Evolutionary conservation across 2,113 vertebrate species (phyloP).

Genomic region (Mastomys natalensis): DNA sequence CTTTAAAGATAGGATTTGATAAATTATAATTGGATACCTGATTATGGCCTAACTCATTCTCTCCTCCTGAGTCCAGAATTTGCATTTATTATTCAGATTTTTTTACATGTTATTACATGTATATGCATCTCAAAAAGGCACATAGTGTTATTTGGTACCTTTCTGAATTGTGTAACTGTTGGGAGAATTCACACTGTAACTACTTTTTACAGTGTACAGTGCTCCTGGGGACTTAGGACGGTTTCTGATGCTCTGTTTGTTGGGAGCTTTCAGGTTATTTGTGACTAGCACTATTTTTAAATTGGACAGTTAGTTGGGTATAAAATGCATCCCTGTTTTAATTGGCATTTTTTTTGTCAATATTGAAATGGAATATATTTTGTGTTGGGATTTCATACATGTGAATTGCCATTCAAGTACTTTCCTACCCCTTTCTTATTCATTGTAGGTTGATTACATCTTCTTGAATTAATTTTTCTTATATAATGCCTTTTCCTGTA

Average conservation of each 20-base stretch:
- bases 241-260: not conserved
- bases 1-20: not conserved
- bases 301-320: not conserved
- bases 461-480: not conserved
- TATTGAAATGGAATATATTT: not conserved
- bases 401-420: not conserved
- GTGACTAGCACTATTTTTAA: not conserved
- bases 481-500: not conserved
- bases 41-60: not conserved
- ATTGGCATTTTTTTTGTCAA: not conserved
- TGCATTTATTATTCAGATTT: not conserved
- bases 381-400: not conserved
- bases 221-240: not conserved
- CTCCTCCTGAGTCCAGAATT: slow-evolving; percentile 25
- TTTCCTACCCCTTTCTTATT: not conserved
- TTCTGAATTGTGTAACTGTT: not conserved
- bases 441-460: not conserved
- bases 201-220: slow-evolving; percentile 4
- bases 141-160: not conserved
- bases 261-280: not conserved
- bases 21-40: not conserved
- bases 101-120: not conserved
- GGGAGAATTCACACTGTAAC: not conserved
- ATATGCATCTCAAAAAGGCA: not conserved
- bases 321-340: not conserved